Conservation (phyloP, 2,888 invertebrate genomes). For the Diarsia mendica region DNA sequence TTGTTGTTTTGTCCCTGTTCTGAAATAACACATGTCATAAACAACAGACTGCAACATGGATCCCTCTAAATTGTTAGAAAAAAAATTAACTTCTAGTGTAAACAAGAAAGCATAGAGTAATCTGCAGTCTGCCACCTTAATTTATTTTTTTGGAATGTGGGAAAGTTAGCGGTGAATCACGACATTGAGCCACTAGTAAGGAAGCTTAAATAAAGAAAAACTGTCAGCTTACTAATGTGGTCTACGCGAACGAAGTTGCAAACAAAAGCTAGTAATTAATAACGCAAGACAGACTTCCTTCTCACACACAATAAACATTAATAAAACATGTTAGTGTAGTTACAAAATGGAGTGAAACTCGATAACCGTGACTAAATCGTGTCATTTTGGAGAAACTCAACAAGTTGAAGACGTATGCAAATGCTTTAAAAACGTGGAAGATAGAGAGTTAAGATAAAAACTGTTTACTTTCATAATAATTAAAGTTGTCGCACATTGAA, state of each 20-base stretch:
- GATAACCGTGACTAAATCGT: constrained; percentile 55
- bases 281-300: constrained; percentile 60
- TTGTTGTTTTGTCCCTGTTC: neutral
- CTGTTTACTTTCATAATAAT: neutral
- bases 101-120: constrained; percentile 10
- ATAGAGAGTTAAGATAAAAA: constrained; percentile 22
- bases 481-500: neutral
- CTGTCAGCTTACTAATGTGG: constrained; percentile 59
- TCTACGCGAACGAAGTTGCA: constrained; percentile 51
- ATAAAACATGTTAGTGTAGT: constrained; percentile 55
- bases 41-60: neutral
- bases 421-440: constrained; percentile 18
- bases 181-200: constrained; percentile 40
- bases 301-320: constrained; percentile 62
- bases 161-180: constrained; percentile 45
- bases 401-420: constrained; percentile 25
- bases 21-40: neutral
- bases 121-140: neutral
- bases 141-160: constrained; percentile 51
- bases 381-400: constrained; percentile 47
- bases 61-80: neutral
- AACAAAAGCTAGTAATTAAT: constrained; percentile 63
- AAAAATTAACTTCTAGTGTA: neutral
- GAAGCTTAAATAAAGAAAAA: constrained; percentile 54
- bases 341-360: constrained; percentile 62